Base-by-base conservation (phyloP, 53 echinoderm and acorn worm species). In the Echinometra lucunter region DNA sequence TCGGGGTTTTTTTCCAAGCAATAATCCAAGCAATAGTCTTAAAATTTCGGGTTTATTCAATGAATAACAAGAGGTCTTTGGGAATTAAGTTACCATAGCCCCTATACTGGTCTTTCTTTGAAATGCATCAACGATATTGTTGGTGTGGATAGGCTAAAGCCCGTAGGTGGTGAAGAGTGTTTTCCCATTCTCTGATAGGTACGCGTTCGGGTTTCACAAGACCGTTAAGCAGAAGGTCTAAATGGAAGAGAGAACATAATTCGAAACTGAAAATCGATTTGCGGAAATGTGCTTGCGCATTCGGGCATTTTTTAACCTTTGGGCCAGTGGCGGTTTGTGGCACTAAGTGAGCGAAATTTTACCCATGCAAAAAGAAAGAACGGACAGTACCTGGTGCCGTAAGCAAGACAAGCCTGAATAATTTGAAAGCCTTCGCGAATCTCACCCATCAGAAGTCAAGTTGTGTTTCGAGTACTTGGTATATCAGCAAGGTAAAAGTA, bases 191-290 rank as follows among this genome's bases (percentile, higher is more conserved):
- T 60, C 13, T 35, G 63, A 90, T 60, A 35, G 90, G 58, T 38
- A 28, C 57, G 90, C 58, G 58, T 63, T 90, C 90, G 63, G 63
- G 66, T 90, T 90, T 90, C 90, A 58, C 58, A 38, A 90, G 58
- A 40, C 63, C 58, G 40, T 19, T 90, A 85, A 85, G 85, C 85
- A 85, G 8, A 49, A 49, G 85, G 47, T 85, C 85, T 53, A 49
- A 85, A 85, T 85, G 85, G 49, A 85, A 85, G 49, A 85, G 90
- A 58, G 90, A 90, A 90, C 90, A 90, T 90, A 63, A 63, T 90
- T 90, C 90, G 90, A 90, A 58, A 90, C 90, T 90, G 49, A 63
- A 90, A 90, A 90, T 90, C 90, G 90, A 90, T 90, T 90, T 55
- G 90, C 37, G 90, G 90, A 58, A 90, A 90, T 90, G 90, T 90